These are phyloP conservation scores for Diceros bicornis DNA, from an alignment of 2,797 vertebrate genomes.

Conservation along the genomic window DNA sequence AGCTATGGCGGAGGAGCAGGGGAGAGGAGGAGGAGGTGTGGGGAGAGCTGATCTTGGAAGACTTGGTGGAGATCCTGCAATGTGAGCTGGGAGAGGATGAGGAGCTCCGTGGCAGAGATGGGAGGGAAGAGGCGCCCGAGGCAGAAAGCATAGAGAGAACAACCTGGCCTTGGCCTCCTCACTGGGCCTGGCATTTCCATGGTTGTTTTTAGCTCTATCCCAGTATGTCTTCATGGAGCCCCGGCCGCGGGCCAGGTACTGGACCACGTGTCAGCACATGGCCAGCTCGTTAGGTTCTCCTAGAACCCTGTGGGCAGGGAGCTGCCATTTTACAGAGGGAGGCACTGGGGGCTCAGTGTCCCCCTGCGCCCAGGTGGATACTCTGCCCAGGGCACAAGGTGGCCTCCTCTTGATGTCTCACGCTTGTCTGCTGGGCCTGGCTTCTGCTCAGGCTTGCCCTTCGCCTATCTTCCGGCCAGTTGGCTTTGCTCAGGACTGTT, in stretches of 20 bases:
- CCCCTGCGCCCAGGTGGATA: not conserved
- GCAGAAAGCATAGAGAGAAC: too few species aligned
- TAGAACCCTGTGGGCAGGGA: fast-evolving
- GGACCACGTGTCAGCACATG: fast-evolving
- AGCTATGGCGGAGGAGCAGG: fast-evolving
- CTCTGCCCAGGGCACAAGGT: not conserved
- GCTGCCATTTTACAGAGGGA: not conserved
- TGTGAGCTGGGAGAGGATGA: not conserved
- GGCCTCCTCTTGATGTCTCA: not conserved
- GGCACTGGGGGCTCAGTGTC: not conserved
- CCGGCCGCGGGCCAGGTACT: too few species aligned
- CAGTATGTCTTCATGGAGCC: fast-evolving
- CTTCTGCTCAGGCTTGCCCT: not conserved
- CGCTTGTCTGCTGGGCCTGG: not conserved
- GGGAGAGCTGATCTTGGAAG: not conserved
- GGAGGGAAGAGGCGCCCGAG: too few species aligned
- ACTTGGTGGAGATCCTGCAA: not conserved
- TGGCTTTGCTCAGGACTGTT: not conserved
- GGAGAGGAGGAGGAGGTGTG: too few species aligned
- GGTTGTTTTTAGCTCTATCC: fast-evolving
- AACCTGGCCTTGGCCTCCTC: not conserved
- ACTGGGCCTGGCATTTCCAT: fast-evolving
- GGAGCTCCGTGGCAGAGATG: not conserved
- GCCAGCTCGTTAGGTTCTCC: not conserved
- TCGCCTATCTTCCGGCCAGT: fast-evolving